A percentile compares a stretch with the other conserved stretches of the same genome.
Conservation (phyloP, 2,113 vertebrate species). For the Notechis scutatus region DNA sequence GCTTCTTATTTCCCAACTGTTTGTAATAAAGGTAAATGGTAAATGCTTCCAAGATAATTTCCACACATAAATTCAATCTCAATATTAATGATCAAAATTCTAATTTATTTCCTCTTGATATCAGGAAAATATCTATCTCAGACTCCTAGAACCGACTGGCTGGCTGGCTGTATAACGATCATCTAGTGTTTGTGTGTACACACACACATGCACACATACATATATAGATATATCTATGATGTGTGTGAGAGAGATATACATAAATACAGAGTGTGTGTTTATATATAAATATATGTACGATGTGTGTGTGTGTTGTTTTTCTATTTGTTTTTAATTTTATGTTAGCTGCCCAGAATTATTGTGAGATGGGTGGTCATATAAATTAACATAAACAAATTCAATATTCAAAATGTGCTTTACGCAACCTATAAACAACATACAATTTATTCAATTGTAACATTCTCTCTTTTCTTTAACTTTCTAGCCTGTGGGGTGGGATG, state of each 20-base stretch:
- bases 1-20: background rate
- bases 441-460: background rate
- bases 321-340: background rate
- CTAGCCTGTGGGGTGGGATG: background rate
- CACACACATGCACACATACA: no score
- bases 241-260: no score
- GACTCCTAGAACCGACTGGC: background rate
- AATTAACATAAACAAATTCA: background rate
- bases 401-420: background rate
- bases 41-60: background rate
- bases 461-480: background rate
- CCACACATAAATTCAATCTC: background rate
- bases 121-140: background rate
- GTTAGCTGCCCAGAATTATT: background rate
- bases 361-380: background rate
- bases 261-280: background rate
- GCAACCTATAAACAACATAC: background rate
- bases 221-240: no score
- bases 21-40: background rate
- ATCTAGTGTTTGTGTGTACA: no score
- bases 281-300: no score
- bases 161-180: no score
- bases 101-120: conserved; percentile 16
- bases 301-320: background rate
- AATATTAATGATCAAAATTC: background rate